These are phyloP conservation scores for Drosophila takahashii DNA, from an alignment of 1,140 invertebrate species.

Conservation along the genomic window DNA sequence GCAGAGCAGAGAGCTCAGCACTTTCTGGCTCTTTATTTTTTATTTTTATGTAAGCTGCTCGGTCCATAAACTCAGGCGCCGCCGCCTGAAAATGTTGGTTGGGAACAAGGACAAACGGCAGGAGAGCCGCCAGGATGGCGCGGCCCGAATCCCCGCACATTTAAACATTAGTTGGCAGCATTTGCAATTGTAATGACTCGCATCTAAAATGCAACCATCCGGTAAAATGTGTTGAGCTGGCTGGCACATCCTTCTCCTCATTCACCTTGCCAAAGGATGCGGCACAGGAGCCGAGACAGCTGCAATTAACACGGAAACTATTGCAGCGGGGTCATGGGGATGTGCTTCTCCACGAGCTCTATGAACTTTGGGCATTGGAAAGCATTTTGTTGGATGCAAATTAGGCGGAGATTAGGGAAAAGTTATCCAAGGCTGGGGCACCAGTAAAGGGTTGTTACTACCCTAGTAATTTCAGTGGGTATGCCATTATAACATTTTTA, in stretches of 20 bases:
- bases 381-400: constrained; percentile 29
- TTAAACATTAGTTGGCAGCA: constrained; percentile 75
- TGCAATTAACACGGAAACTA: constrained; percentile 48
- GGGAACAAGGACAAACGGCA: constrained; percentile 29
- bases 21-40: constrained; percentile 49
- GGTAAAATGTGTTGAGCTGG: constrained; percentile 48
- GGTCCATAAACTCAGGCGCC: constrained; percentile 29
- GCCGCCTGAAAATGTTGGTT: background rate
- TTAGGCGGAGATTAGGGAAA: constrained; percentile 34
- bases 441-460: background rate
- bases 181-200: constrained; percentile 78
- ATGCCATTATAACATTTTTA: background rate
- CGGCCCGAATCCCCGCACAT: constrained; percentile 56
- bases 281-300: constrained; percentile 2
- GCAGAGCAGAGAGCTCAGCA: constrained; percentile 10
- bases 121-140: constrained; percentile 53
- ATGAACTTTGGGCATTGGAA: constrained; percentile 28
- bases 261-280: background rate
- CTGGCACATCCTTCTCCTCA: constrained; percentile 19
- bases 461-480: background rate
- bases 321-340: background rate
- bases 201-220: constrained; percentile 53
- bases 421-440: background rate
- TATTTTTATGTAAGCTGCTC: constrained; percentile 29
- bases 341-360: background rate